Percentiles rank a stretch among this genome's conserved stretches.
These are phyloP conservation scores for Leptopterna dolabrata DNA, from an alignment of 2,888 invertebrate species.

Conservation along the genomic window DNA sequence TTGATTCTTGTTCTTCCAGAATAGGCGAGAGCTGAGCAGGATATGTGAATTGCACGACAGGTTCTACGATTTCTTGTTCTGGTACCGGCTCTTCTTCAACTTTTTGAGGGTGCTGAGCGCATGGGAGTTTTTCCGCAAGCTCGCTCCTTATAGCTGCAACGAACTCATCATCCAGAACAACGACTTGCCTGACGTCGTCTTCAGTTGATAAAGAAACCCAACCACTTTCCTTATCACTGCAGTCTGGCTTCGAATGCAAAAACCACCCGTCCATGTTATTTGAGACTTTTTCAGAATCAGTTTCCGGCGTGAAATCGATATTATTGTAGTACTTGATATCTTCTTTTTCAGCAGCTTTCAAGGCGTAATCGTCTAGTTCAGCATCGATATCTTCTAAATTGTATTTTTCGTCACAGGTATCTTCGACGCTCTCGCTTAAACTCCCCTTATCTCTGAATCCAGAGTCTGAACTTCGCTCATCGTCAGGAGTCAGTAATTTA, in stretches of 20 bases:
- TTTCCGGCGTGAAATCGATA: conserved; percentile 45
- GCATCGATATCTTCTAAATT: conserved; percentile 65
- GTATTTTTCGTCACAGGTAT: conserved; percentile 64
- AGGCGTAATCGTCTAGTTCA: conserved; percentile 63
- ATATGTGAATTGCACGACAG: conserved; percentile 68
- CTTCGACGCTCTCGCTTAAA: conserved; percentile 65
- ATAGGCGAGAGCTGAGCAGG: conserved; percentile 74
- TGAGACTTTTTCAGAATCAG: conserved; percentile 19
- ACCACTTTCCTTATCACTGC: conserved; percentile 66
- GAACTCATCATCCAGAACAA: conserved; percentile 76
- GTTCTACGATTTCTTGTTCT: conserved; percentile 59
- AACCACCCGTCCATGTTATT: conserved; percentile 62
- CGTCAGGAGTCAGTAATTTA: conserved; percentile 69
- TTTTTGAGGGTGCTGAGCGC: conserved; percentile 66
- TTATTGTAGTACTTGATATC: conserved; percentile 56
- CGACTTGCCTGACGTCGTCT: conserved; percentile 68
- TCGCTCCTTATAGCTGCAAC: conserved; percentile 79
- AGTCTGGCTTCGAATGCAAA: conserved; percentile 60
- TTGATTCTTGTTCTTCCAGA: conserved; percentile 71
- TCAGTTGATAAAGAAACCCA: conserved; percentile 67
- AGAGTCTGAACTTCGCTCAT: conserved; percentile 69
- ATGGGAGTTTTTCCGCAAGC: conserved; percentile 76
- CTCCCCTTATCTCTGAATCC: conserved; percentile 69
- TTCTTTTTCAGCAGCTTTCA: conserved; percentile 55
- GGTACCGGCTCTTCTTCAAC: conserved; percentile 63